Percentiles rank a stretch among this genome's conserved stretches.
These are phyloP conservation scores for Haplotaxodon microlepis DNA, from an alignment of 2,113 vertebrate species.

Conservation along the genomic window DNA sequence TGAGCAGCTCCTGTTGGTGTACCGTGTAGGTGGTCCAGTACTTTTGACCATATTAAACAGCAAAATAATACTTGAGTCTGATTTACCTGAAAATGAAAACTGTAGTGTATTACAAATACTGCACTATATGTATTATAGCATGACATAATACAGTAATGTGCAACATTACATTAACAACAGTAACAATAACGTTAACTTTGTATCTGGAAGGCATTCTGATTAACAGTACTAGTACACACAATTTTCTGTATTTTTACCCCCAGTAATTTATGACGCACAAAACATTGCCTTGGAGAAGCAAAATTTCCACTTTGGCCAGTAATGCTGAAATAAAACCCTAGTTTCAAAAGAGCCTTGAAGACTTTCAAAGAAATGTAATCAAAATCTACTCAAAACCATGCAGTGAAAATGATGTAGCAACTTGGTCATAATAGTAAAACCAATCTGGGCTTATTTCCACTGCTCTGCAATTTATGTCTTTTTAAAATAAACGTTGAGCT, in stretches of 20 bases:
- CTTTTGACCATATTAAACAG: neutral
- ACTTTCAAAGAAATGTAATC: neutral
- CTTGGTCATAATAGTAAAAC: neutral
- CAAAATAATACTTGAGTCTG: neutral
- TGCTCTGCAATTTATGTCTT: neutral
- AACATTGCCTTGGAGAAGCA: neutral
- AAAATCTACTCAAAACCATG: neutral
- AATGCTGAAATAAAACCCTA: neutral
- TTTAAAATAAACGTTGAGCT: neutral
- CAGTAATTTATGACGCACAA: neutral
- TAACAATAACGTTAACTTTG: neutral
- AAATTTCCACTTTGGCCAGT: neutral
- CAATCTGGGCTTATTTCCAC: neutral
- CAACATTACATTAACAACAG: neutral
- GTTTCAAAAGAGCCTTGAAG: neutral
- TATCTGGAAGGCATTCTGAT: neutral
- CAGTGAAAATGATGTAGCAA: neutral
- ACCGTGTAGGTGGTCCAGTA: neutral
- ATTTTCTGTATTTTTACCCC: neutral
- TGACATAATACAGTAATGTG: neutral
- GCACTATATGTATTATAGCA: neutral
- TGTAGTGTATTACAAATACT: neutral
- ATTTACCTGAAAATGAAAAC: neutral
- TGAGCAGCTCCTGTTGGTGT: neutral
- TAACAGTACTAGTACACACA: neutral